Base-by-base conservation (phyloP, 2,797 vertebrate genomes). In the Cuniculus paca region DNA sequence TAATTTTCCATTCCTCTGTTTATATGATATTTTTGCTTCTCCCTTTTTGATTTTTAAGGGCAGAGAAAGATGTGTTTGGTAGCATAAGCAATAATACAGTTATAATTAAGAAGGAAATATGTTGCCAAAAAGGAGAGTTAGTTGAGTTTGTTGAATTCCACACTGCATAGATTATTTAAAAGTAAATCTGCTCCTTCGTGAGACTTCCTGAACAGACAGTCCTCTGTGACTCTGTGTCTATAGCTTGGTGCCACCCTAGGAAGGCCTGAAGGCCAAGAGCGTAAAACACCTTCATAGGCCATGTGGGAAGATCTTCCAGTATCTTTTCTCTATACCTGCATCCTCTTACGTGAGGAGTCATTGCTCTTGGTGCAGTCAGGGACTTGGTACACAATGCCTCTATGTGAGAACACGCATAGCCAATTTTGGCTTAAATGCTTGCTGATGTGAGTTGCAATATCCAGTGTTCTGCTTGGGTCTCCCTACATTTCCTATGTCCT, bases 1-100 rank as follows among this genome's bases (percentile, higher is more conserved):
- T 96, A 90, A 96, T 90, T 97, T 97, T 97, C 97, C 94, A 97
- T 94, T 84, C 87, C 48, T 88, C 52, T 97, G 96, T 97, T 97
- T 98, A 95, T 86, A 92, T 95, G 94, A 34, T 63, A 78, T 85
- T 84, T 94, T 85, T 80, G 54, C n/a, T 94, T 77, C 56, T 94
- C 88, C 36, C 4, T 60, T 92, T 78, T 60, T 85, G 72, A 36
- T 86, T 91, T 95, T 90, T 95, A 96, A 96, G 78, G 84, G 63
- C 39, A 88, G 81, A 52, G 36, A 93, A 93, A 97, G 94, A 89
- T 12, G 52, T 70, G 58, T 95, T 97, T 63, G 39, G 89, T 95
- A 93, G 96, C 31, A 79, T 13, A 86, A 95, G 56, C 65, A 63
- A 65, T 90, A 96, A 82, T 86, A 90, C 61, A 95, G 90, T 96